Conservation (phyloP, 2,113 vertebrate species). For the Geothlypis trichas region DNA sequence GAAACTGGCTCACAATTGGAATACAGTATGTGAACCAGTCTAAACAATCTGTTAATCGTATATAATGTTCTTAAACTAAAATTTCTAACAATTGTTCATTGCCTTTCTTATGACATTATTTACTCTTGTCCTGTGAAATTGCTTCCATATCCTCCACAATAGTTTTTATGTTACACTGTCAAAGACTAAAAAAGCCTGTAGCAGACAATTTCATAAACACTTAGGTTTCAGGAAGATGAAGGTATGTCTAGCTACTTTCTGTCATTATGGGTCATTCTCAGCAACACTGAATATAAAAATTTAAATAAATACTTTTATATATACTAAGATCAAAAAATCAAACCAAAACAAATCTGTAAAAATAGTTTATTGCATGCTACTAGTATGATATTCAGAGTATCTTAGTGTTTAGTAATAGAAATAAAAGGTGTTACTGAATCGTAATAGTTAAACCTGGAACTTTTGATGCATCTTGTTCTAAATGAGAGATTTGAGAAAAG, state of each 20-base stretch:
- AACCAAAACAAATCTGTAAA: not conserved
- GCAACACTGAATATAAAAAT: not conserved
- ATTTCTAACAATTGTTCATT: not conserved
- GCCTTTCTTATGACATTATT: not conserved
- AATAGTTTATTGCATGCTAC: not conserved
- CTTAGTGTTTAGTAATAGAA: not conserved
- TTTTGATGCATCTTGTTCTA: not conserved
- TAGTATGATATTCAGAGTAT: not conserved
- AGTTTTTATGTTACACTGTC: not conserved
- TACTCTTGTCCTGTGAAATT: not conserved
- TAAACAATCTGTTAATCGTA: not conserved
- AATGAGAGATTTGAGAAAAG: not conserved
- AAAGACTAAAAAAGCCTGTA: not conserved
- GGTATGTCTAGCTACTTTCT: not conserved
- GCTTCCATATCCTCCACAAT: not conserved
- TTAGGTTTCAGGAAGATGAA: not conserved
- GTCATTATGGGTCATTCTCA: not conserved
- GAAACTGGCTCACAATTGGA: not conserved
- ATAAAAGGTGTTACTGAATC: not conserved
- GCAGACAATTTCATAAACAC: not conserved
- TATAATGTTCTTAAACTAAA: not conserved
- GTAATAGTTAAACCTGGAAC: not conserved
- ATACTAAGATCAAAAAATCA: not conserved
- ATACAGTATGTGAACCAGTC: not conserved
- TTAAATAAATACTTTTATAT: not conserved